Evolutionary conservation across 2,888 invertebrate genomes (phyloP).

Genomic region (Lasius fuliginosus): DNA sequence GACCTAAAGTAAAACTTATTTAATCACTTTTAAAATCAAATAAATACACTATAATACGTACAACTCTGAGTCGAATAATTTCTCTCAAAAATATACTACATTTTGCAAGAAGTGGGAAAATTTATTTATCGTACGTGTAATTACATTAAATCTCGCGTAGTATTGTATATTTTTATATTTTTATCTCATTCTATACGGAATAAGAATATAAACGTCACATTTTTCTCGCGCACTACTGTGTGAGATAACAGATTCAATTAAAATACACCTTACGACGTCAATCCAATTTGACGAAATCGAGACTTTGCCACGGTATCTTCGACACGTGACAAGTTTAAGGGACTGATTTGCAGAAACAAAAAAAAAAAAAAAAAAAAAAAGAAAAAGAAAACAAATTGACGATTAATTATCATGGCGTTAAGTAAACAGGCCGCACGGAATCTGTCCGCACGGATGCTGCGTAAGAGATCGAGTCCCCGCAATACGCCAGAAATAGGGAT

Average conservation of each 20-base stretch:
- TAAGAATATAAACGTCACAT: background rate
- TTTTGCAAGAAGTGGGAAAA: background rate
- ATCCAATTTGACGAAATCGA: background rate
- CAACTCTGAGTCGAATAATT: background rate
- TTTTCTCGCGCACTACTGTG: background rate
- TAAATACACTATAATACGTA: background rate
- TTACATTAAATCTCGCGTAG: background rate
- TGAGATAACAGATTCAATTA: conserved; percentile 34
- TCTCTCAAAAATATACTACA: background rate
- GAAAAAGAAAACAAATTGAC: conserved; percentile 3
- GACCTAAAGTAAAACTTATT: background rate
- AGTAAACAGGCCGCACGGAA: conserved; percentile 38
- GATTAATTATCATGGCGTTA: conserved; percentile 22
- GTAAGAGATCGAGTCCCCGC: conserved; percentile 39
- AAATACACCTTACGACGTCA: background rate
- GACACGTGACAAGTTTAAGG: background rate
- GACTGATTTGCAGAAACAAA: background rate
- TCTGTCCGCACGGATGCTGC: conserved; percentile 50
- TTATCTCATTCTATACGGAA: background rate
- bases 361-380: background rate
- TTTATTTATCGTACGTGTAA: background rate
- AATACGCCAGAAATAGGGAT: conserved; percentile 48
- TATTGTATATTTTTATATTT: background rate
- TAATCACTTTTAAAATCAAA: conserved; percentile 11
- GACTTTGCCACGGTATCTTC: background rate